Percentiles rank a stretch among this genome's conserved stretches.
Conservation (phyloP, 2,797 vertebrate species). For the Pseudochirops cupreus region DNA sequence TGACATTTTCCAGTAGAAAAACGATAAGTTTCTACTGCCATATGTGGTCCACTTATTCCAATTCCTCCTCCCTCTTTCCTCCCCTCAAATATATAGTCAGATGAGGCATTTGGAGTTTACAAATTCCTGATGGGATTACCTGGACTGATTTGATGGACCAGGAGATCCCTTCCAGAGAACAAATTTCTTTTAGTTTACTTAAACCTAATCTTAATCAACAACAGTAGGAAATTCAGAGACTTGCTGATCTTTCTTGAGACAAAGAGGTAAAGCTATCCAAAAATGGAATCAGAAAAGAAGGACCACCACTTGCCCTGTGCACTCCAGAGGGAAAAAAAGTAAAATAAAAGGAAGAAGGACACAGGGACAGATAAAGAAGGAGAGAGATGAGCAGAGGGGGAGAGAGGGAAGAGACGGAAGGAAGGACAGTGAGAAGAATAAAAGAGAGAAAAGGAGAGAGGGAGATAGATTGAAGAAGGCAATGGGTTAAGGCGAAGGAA, state of each 20-base stretch:
- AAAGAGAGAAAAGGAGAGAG: not conserved
- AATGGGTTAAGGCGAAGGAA: not conserved
- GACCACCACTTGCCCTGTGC: not conserved
- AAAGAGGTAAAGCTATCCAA: not conserved
- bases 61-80: not conserved
- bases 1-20: not conserved
- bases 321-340: not conserved
- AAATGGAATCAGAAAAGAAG: not conserved
- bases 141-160: constrained; percentile 7
- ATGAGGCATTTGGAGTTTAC: fast-evolving
- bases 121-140: not conserved
- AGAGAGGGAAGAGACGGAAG: not conserved
- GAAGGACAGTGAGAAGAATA: not conserved
- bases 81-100: not conserved
- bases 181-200: constrained; percentile 19
- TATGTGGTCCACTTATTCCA: not conserved
- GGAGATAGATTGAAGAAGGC: not conserved
- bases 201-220: not conserved
- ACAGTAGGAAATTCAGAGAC: constrained; percentile 39
- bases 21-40: not conserved
- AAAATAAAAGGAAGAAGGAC: not conserved
- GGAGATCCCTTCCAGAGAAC: not conserved
- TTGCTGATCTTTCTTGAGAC: not conserved
- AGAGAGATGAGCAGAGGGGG: not conserved
- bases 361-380: not conserved